These are phyloP conservation scores for Sebastes flavidus DNA, from an alignment of 2,797 vertebrate species.

Conservation along the genomic window DNA sequence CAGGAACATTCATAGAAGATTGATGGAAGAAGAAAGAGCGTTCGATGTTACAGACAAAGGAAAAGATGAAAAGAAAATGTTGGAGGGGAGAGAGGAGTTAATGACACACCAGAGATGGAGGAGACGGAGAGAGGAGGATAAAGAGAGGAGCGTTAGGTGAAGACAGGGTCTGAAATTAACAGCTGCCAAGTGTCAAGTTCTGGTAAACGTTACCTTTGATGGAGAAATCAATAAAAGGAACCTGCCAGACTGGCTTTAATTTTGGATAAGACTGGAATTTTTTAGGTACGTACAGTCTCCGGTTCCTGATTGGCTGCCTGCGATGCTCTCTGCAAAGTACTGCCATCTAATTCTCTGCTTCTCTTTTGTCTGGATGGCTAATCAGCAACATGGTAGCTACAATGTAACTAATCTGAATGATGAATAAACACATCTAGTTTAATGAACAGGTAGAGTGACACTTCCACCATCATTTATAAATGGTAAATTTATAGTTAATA, in stretches of 20 bases:
- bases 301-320: slow-evolving; percentile 20
- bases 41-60: slow-evolving; percentile 37
- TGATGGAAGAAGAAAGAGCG: slow-evolving; percentile 56
- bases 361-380: not conserved
- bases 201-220: slow-evolving; percentile 8
- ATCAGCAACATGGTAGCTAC: not conserved
- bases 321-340: not conserved
- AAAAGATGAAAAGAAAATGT: slow-evolving; percentile 52
- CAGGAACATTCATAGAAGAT: slow-evolving; percentile 53
- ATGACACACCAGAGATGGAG: slow-evolving; percentile 53
- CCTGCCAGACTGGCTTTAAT: slow-evolving; percentile 14
- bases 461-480: too few species aligned
- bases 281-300: not conserved
- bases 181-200: slow-evolving; percentile 25
- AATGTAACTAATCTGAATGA: not conserved
- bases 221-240: not conserved
- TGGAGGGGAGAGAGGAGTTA: slow-evolving; percentile 33
- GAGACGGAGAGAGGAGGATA: not conserved
- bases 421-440: not conserved
- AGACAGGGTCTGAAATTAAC: slow-evolving; percentile 49
- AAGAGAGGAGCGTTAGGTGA: not conserved
- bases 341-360: not conserved
- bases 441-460: too few species aligned
- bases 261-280: slow-evolving; percentile 8
- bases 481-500: too few species aligned